These are phyloP conservation scores for Amblyraja radiata DNA, from an alignment of 2,797 vertebrate species.

Conservation along the genomic window DNA sequence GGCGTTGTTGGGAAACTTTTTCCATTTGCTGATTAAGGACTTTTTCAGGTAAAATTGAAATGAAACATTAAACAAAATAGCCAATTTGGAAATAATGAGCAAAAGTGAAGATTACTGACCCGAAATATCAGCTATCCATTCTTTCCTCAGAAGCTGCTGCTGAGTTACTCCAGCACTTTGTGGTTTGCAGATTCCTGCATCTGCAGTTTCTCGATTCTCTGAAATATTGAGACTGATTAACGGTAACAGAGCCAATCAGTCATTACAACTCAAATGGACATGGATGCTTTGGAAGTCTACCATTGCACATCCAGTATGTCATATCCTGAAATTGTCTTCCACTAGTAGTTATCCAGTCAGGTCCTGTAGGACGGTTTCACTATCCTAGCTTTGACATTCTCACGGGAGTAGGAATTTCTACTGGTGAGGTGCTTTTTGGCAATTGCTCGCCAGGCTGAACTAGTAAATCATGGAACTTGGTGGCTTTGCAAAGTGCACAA, in stretches of 20 bases:
- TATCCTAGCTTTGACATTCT: not conserved
- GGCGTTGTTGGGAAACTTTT: not conserved
- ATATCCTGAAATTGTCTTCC: not conserved
- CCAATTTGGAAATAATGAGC: not conserved
- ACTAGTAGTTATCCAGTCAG: not conserved
- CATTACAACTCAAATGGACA: not conserved
- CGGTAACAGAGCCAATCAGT: not conserved
- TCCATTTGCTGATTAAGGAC: not conserved
- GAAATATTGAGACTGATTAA: not conserved
- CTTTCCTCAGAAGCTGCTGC: too few relatives aligned
- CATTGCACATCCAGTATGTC: not conserved
- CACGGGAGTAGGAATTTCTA: not conserved
- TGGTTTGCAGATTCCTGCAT: too few relatives aligned
- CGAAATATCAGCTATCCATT: too few relatives aligned
- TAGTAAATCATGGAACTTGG: not conserved
- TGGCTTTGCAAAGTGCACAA: not conserved
- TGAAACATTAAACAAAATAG: not conserved
- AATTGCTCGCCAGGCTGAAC: not conserved
- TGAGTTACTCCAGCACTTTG: too few relatives aligned
- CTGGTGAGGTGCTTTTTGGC: not conserved
- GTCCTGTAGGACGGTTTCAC: not conserved
- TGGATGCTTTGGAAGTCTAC: not conserved
- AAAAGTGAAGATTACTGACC: too few relatives aligned
- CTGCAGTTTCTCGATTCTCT: not conserved
- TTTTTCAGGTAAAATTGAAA: not conserved